Base-by-base conservation (phyloP, 1,140 invertebrate genomes). In the Aphis gossypii region DNA sequence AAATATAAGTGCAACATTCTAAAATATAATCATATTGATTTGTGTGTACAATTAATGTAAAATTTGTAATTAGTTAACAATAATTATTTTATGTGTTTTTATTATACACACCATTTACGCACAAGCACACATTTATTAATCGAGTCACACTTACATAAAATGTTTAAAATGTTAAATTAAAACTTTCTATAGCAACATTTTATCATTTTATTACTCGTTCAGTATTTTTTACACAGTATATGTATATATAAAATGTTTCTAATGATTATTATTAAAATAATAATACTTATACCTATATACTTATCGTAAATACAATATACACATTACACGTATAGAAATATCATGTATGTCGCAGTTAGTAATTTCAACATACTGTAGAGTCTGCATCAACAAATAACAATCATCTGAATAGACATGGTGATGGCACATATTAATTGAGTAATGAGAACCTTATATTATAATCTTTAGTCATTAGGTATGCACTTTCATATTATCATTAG, bases 121-220 rank as follows among this genome's bases (percentile, higher is more conserved):
- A 35, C 18, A 76, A 18, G 4, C 14, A 18, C 60, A 76, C 60
- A 68, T 68, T 68, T 68, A 68, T 18, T n/a, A n/a, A 68, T 30
- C 30, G 14, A n/a, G n/a, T n/a, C 14, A 68, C 11, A 60, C 4
- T n/a, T 21, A 48, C 3, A 60, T n/a, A 90, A 90, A 90, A 90
- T 90, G 54, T 68, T 90, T 90, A 68, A 90, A 90, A 90, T 90
- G 89, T 90, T 90, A 90, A 68, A 44, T 68, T 30, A 44, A 44
- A 60, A 44, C 41, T 44, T 60, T 44, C 25, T 68, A 46, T 68
- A 25, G 89, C 89, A 90, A 90, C 89, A 90, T 90, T 90, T 90
- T 90, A 90, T 68, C 54, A 90, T 90, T 90, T 89, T 89, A 89
- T 54, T 54, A 38, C 41, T 0, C 8, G n/a, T 23, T 44, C 25